Evolutionary conservation across 2,797 vertebrate species (phyloP).

Genomic region (Sciurus vulgaris): DNA sequence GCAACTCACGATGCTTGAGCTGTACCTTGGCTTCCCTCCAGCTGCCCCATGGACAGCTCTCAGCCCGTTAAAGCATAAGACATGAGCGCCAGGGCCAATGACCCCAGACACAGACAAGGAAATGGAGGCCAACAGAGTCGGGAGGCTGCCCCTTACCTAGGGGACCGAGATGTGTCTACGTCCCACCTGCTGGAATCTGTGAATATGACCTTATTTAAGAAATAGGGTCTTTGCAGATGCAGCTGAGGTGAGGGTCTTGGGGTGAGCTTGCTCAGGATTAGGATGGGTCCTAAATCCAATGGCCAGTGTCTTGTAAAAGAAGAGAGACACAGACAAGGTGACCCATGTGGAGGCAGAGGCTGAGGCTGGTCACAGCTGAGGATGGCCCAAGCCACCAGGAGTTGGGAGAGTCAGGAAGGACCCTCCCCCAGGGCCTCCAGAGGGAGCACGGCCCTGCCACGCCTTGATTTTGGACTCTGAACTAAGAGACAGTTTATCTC

Average conservation of each 20-base stretch:
- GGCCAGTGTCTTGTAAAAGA: background rate
- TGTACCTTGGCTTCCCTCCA: too few species aligned
- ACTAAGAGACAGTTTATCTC: background rate
- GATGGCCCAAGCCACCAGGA: fast-evolving
- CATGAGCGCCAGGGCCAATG: background rate
- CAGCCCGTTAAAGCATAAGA: background rate
- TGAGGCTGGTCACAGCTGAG: fast-evolving
- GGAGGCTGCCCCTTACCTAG: background rate
- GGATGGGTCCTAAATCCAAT: background rate
- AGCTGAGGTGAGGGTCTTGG: background rate
- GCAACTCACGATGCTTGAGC: fast-evolving
- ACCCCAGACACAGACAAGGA: background rate
- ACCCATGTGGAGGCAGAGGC: fast-evolving
- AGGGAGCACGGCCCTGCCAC: fast-evolving
- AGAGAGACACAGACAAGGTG: background rate
- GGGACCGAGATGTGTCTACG: fast-evolving
- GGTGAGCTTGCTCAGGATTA: too few species aligned
- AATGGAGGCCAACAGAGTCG: background rate
- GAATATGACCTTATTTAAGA: fast-evolving
- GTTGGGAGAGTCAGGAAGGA: too few species aligned
- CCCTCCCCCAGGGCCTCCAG: background rate
- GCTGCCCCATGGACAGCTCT: fast-evolving
- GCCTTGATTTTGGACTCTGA: background rate
- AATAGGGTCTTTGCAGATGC: background rate
- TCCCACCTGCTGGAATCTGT: background rate